Base-by-base conservation (phyloP, 1,140 invertebrate genomes). In the Galendromus occidentalis region DNA sequence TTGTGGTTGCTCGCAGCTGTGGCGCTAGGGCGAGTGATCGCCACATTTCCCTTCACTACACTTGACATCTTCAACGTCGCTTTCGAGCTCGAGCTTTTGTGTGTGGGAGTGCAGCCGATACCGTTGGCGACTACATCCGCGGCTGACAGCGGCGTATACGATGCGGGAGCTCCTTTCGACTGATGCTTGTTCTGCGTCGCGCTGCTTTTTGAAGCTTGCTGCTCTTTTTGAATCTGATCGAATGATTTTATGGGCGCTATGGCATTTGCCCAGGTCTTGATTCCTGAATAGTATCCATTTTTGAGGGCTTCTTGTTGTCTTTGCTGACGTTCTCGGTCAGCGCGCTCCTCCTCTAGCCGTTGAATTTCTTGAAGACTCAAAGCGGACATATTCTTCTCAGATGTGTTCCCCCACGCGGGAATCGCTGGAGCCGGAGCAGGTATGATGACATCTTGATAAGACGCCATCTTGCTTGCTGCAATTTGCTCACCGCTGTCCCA, bases 201-300 rank as follows among this genome's bases (percentile, higher is more conserved):
- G 9, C 33, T 22, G 2, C n/a, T 22, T 59, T 33, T 17, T 9
- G 51, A 59, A 14, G 51, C 51, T 22, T 59, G 25, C 20, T 59
- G 25, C 25, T 59, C 51, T 22, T 59, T 59, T 9, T 59, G 51
- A 22, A 59, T 59, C 51, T 59, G 51, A 17, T 59, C 51, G 51
- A 59, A 59, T 33, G 51, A 59, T 22, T 59, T 59, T 14, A 22
- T 59, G 14, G 51, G 51, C 2, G 51, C 51, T 14, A 59, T 59
- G 33, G 51, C 51, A 22, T 33, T 59, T 2, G 51, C 51, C 51
- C 51, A 59, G 14, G 51, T 59, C 20, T 22, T 25, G 51, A 33
- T 33, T 29, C 51, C 51, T 14, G 22, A 25, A 29, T 25, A 17
- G 20, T 33, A 59, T 5, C 51, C 51, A 9, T 33, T 59, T 59